Percentiles rank a stretch among this genome's conserved stretches.
phyloP scores from a whole-genome alignment of 2,888 invertebrate species.

The Ornithoptera priamus region DNA sequence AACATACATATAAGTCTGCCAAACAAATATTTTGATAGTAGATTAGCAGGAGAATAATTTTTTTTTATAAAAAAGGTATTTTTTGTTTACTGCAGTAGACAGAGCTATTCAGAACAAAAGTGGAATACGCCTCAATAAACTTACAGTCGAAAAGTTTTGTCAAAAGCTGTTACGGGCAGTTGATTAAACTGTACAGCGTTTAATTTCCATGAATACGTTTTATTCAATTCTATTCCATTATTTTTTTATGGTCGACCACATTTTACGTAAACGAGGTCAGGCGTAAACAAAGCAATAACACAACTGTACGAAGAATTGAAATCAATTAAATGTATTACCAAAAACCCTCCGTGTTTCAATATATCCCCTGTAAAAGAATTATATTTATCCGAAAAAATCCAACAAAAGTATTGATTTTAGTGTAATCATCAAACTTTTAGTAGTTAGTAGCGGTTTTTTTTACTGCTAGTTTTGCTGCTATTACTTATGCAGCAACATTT shows the following conservation, averaged over 20 bases:
- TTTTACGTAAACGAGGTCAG: neutral
- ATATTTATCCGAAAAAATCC: too few species aligned
- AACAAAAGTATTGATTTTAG: too few species aligned
- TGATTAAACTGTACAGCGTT: slow-evolving; percentile 19
- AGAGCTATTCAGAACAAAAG: slow-evolving; percentile 18
- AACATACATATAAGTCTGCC: neutral
- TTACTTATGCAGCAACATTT: too few species aligned
- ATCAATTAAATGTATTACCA: too few species aligned
- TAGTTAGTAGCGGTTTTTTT: too few species aligned
- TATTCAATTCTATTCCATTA: neutral
- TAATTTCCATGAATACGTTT: slow-evolving; percentile 7
- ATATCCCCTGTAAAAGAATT: too few species aligned
- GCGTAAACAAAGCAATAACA: too few species aligned
- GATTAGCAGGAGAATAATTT: neutral
- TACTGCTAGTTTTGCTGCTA: too few species aligned
- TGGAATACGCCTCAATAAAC: slow-evolving; percentile 22
- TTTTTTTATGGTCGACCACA: too few species aligned
- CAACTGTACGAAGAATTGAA: too few species aligned
- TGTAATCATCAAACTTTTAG: too few species aligned
- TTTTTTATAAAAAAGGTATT: neutral
- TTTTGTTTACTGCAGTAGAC: slow-evolving; percentile 15
- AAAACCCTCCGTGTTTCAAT: too few species aligned
- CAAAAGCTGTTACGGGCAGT: slow-evolving; percentile 17
- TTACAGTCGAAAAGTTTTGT: slow-evolving; percentile 21
- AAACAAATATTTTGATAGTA: neutral